These are phyloP conservation scores for Nylanderia fulva DNA, from an alignment of 1,140 invertebrate genomes.

Conservation along the genomic window DNA sequence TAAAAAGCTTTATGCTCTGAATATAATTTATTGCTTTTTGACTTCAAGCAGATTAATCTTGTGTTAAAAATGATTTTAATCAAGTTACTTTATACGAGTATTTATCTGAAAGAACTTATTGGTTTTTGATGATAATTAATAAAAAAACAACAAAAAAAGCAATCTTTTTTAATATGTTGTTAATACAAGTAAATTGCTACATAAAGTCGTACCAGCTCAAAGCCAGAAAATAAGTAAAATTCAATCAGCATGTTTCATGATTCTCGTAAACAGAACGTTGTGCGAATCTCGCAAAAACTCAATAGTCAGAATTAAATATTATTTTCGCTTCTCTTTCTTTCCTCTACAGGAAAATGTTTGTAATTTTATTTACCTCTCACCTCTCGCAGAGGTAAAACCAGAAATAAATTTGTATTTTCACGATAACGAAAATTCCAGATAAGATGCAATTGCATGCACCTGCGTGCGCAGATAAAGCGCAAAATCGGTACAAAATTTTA, in stretches of 20 bases:
- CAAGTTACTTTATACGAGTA: constrained; percentile 12
- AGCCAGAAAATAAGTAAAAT: constrained; percentile 5
- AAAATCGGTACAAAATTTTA: constrained; percentile 2
- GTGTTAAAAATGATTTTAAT: not conserved
- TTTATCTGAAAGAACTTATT: not conserved
- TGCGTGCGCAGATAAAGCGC: not conserved
- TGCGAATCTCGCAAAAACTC: constrained; percentile 2
- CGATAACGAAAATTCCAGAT: not conserved
- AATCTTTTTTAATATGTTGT: not conserved
- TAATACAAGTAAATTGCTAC: not conserved
- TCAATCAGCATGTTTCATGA: not conserved
- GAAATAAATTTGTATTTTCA: not conserved
- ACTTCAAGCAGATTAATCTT: not conserved
- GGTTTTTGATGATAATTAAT: not conserved
- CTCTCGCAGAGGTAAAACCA: not conserved
- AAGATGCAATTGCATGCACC: too few relatives aligned
- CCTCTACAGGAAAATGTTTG: not conserved
- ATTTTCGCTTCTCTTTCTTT: not conserved
- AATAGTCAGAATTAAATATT: constrained; percentile 3
- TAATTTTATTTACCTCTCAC: not conserved
- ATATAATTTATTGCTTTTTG: not conserved
- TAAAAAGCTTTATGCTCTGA: not conserved
- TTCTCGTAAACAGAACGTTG: not conserved
- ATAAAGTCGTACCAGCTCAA: not conserved
- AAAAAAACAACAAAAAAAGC: not conserved